Base-by-base conservation (phyloP, 2,113 vertebrate species). In the Callaeas wilsoni region DNA sequence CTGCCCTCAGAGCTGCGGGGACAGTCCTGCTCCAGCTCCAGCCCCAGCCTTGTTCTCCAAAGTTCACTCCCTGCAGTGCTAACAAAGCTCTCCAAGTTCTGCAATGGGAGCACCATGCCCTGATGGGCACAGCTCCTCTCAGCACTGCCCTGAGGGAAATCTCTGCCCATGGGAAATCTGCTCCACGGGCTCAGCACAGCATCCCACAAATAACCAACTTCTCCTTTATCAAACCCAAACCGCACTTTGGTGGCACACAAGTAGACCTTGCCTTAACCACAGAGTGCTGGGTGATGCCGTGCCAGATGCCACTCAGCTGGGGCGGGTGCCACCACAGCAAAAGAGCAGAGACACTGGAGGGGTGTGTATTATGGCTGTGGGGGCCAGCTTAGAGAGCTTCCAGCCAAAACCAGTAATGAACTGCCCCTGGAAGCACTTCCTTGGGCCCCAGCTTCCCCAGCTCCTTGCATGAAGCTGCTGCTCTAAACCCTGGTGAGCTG, bases 341-440 rank as follows among this genome's bases (percentile, higher is more conserved):
- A 59, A 74, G 37, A 23, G 53, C 17, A 56, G 80, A 63, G 49
- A 37, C 35, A 19, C 35, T 32, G 35, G 33, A 35, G 32, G 27
- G 16, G 11, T 19, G n/a, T 8, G 16, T 33, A 7, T 25, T 47
- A 12, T 42, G 33, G 33, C 37, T 62, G 16, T 1, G 10, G 37
- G 29, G 10, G 6, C 1, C 60, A 55, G 4, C 29, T 53, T 46
- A 7, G 26, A 0, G 0, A 2, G 15, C 13, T 49, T 41, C 22
- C 91, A 79, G 62, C 60, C 25, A 52, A 74, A 69, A 74, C 2
- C 56, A 42, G 29, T 42, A 18, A 47, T 2, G 11, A 71, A 21
- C 25, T 56, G 59, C 14, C 22, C 46, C 46, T 37, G 29, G 55
- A 75, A 59, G 18, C 2, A 17, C 63, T 50, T 64, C 53, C 20